Evolutionary conservation across 2,113 vertebrate genomes (phyloP), one percentile per base, ranked within the genome.

Genomic region (Lota lota): DNA sequence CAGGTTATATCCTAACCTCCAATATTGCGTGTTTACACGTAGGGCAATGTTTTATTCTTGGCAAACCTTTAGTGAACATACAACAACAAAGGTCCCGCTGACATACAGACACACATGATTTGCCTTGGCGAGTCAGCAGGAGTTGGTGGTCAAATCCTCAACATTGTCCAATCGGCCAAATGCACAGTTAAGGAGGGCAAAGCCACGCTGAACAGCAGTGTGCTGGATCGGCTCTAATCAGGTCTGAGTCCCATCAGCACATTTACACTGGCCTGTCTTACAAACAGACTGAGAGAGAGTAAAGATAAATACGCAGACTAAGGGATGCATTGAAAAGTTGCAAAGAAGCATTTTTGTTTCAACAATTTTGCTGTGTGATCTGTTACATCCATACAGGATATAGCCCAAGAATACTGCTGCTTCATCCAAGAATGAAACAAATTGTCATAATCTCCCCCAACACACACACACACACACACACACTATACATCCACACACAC

Each of bases 91-190:
- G 28, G 14, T 17, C 22, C 15, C 22, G 18, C 22, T 24, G 22
- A 61, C 60, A 61, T 17, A 63, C 61, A 63, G n/a, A n/a, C 22
- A 61, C 22, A 28, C 60, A 61, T 47, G 40, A 10, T 47, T 40
- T 47, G 40, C 40, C 40, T 47, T 10, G 40, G 40, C 22, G 14
- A 22, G 22, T 18, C 59, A 22, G 22, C 59, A 61, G 59, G 40
- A 24, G 10, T 22, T 5, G 21, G 14, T 28, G 59, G 5, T 6
- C 59, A 61, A 61, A 22, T 22, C 22, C 14, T 57, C 22, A 22
- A 22, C 59, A 16, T 22, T 24, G 59, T 20, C 40, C 7, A 47
- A 1, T 61, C 28, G 28, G 28, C 28, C 15, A 22, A 61, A 24
- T 61, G 11, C 22, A 15, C 59, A 24, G 59, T 22, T 1, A 22